A percentile compares a stretch with the other conserved stretches of the same genome.
These are phyloP conservation scores for Pheucticus melanocephalus DNA, from an alignment of 2,113 vertebrate species.

Conservation along the genomic window DNA sequence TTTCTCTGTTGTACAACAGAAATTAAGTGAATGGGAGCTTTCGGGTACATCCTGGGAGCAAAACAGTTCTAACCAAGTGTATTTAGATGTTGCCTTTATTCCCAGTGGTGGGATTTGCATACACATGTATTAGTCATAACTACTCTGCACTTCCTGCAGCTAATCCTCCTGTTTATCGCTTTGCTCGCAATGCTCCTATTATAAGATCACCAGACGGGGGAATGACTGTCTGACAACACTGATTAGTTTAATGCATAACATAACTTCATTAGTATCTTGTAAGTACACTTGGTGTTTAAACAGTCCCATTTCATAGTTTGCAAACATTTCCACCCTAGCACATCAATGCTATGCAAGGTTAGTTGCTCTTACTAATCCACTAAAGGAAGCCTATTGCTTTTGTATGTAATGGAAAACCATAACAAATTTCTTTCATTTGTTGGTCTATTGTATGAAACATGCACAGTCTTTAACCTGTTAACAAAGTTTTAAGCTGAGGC, in stretches of 20 bases:
- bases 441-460: neutral
- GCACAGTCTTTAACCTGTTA: neutral
- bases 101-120: neutral
- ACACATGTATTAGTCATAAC: neutral
- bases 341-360: neutral
- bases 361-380: neutral
- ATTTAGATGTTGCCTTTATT: neutral
- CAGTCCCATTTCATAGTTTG: neutral
- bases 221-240: neutral
- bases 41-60: neutral
- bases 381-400: neutral
- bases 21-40: neutral
- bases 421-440: neutral
- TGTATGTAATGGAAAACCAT: neutral
- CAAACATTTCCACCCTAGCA: neutral
- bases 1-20: neutral
- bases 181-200: neutral
- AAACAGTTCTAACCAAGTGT: neutral
- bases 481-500: neutral
- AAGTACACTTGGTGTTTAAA: neutral
- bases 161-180: neutral
- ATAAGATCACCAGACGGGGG: neutral
- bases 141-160: neutral
- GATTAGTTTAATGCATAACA: neutral
- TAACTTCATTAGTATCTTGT: neutral